phyloP scores from a whole-genome alignment of 2,113 vertebrate species.

The Limnothrissa miodon region DNA sequence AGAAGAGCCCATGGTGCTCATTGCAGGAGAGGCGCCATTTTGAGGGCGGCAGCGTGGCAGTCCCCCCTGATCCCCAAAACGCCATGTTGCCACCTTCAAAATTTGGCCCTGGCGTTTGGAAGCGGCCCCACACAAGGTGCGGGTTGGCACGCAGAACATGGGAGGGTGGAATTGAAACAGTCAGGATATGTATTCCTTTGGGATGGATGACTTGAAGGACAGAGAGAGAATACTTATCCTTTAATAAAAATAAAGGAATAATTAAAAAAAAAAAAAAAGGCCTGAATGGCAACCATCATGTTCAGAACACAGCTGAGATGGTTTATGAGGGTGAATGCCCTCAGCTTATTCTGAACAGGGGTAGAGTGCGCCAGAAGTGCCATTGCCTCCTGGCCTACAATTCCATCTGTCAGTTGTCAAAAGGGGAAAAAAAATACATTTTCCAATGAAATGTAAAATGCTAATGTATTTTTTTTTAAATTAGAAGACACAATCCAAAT shows the following conservation, averaged over 20 bases:
- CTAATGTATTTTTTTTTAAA: background rate
- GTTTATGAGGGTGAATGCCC: conserved; percentile 29
- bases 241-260: background rate
- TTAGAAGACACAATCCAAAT: background rate
- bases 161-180: background rate
- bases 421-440: background rate
- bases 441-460: conserved; percentile 20
- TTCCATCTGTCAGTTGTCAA: conserved; percentile 21
- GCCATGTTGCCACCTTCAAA: background rate
- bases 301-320: conserved; percentile 46
- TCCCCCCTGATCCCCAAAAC: no score
- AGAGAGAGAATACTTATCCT: conserved; percentile 17
- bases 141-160: conserved; percentile 35
- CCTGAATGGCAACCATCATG: conserved; percentile 23
- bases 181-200: conserved; percentile 45
- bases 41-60: background rate
- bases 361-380: conserved; percentile 13
- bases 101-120: background rate
- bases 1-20: background rate
- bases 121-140: conserved; percentile 12
- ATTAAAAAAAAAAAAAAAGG: background rate
- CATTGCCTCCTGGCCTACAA: conserved; percentile 36
- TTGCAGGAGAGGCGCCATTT: background rate
- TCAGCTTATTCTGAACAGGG: conserved; percentile 43
- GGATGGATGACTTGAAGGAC: background rate